A percentile compares a stretch with the other conserved stretches of the same genome.
Conservation (phyloP, 2,888 invertebrate species). For the Drosophila anomelani region DNA sequence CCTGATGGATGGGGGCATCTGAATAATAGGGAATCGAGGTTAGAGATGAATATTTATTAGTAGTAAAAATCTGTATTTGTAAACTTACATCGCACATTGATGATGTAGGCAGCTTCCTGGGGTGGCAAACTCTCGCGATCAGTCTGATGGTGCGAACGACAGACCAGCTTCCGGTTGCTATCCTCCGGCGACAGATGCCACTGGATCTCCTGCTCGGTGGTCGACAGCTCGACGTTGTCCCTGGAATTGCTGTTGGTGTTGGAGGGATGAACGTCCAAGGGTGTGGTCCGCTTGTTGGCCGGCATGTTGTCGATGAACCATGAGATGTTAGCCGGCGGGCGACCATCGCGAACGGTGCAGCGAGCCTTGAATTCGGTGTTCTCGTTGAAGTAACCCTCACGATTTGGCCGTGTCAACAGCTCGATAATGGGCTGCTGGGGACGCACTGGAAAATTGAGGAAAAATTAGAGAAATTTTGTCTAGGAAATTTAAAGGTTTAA, state of each 20-base stretch:
- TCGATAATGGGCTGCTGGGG: conserved; percentile 83
- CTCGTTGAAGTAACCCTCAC: conserved; percentile 84
- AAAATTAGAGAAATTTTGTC: background rate
- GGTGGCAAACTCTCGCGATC: conserved; percentile 81
- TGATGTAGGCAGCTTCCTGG: conserved; percentile 78
- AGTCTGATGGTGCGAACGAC: conserved; percentile 88
- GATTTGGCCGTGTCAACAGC: conserved; percentile 68
- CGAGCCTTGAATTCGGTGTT: conserved; percentile 88
- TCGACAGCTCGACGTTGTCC: conserved; percentile 86
- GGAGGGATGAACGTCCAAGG: conserved; percentile 85
- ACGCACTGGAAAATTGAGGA: conserved; percentile 69
- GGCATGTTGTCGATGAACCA: conserved; percentile 89
- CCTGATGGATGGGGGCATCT: conserved; percentile 89
- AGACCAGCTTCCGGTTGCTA: conserved; percentile 88
- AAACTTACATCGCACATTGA: conserved; percentile 88
- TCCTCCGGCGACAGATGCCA: conserved; percentile 88
- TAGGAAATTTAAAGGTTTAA: background rate
- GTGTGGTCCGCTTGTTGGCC: conserved; percentile 86
- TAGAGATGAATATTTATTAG: background rate
- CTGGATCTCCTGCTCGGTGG: conserved; percentile 89
- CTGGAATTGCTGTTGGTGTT: conserved; percentile 62
- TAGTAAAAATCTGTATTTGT: background rate
- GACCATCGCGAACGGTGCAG: conserved; percentile 89
- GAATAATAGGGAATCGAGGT: conserved; percentile 33
- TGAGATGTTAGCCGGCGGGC: conserved; percentile 91